These are phyloP conservation scores for Pyrrhosoma nymphula DNA, from an alignment of 2,888 invertebrate species.

Conservation along the genomic window DNA sequence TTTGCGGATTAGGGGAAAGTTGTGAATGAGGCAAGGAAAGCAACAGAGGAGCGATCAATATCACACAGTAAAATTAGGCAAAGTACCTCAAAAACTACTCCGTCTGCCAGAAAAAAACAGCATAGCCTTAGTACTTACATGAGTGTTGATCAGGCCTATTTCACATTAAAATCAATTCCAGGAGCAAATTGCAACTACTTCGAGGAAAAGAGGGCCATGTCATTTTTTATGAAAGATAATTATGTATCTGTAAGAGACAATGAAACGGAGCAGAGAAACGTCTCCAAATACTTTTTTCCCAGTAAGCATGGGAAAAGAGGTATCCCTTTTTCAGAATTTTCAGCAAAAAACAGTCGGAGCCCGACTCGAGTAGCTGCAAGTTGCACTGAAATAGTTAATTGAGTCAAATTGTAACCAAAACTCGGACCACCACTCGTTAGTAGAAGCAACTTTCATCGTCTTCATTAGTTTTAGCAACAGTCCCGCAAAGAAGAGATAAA, in stretches of 20 bases:
- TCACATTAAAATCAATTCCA: neutral
- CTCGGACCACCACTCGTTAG: neutral
- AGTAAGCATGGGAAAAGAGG: neutral
- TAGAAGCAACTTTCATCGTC: neutral
- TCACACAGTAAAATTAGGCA: conserved; percentile 51
- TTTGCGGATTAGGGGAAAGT: neutral
- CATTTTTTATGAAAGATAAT: neutral
- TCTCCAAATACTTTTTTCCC: neutral
- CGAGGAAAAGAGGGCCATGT: neutral
- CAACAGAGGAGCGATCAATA: conserved; percentile 23
- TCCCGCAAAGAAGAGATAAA: neutral
- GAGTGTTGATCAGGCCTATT: conserved; percentile 42
- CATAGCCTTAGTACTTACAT: conserved; percentile 56
- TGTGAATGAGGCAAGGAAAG: conserved; percentile 3
- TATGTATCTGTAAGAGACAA: neutral
- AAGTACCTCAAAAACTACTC: conserved; percentile 17
- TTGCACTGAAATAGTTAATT: neutral
- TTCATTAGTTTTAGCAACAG: neutral
- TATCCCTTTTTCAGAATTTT: neutral
- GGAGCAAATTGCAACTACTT: neutral
- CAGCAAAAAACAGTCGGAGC: neutral
- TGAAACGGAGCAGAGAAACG: neutral
- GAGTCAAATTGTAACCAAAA: neutral
- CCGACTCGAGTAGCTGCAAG: neutral
- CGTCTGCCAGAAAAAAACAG: neutral